These are phyloP conservation scores for Parotocinclus haroldoi DNA, from an alignment of 2,797 vertebrate species.

Conservation along the genomic window DNA sequence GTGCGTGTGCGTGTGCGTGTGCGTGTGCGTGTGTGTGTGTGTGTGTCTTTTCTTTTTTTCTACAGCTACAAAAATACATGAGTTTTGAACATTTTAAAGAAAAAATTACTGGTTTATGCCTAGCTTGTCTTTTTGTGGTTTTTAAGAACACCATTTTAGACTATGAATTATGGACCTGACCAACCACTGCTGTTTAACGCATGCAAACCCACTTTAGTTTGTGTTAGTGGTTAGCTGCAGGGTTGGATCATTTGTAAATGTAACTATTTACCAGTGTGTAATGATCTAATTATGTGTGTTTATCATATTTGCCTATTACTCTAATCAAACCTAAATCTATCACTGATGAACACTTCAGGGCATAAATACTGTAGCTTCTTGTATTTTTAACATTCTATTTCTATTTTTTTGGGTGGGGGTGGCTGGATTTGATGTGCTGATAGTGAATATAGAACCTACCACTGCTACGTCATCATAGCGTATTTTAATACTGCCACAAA, in stretches of 20 bases:
- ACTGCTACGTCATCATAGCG: too few species aligned
- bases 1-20: too few species aligned
- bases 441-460: too few species aligned
- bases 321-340: neutral
- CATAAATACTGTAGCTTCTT: too few species aligned
- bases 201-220: conserved; percentile 33
- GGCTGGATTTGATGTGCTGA: too few species aligned
- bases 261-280: too few species aligned
- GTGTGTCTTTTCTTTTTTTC: conserved; percentile 20
- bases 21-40: too few species aligned
- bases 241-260: neutral
- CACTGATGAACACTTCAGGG: neutral
- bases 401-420: too few species aligned
- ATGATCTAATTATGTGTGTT: too few species aligned
- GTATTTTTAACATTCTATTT: too few species aligned
- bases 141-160: conserved; percentile 48
- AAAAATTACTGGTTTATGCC: conserved; percentile 39
- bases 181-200: conserved; percentile 32
- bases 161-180: conserved; percentile 50
- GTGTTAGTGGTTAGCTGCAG: conserved; percentile 25
- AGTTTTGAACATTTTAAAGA: conserved; percentile 30
- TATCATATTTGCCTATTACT: too few species aligned
- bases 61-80: conserved; percentile 26
- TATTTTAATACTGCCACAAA: too few species aligned
- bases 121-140: conserved; percentile 43